Evolutionary conservation across 1,140 invertebrate species (phyloP).

Genomic region (Brachionus koreanus): DNA sequence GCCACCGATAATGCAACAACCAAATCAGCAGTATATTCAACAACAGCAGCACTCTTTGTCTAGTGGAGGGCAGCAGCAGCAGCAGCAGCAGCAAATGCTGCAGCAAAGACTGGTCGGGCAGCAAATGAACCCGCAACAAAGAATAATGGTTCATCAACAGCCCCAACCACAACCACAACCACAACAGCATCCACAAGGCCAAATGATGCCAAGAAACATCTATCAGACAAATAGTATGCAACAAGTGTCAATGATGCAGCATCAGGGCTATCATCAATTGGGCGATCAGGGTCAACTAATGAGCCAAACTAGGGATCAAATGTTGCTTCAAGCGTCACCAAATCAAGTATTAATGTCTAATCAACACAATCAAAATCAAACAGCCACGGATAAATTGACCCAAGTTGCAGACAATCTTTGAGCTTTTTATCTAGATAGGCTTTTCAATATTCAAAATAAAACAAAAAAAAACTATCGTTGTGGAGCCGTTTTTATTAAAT

Average conservation of each 20-base stretch:
- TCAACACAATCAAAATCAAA: slow-evolving; percentile 40
- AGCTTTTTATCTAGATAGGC: not conserved
- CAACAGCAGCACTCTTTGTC: slow-evolving; percentile 1
- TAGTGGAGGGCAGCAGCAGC: not conserved
- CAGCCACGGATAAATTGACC: slow-evolving; percentile 19
- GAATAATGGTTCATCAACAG: not conserved
- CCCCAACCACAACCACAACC: not conserved
- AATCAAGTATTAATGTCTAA: slow-evolving; percentile 6
- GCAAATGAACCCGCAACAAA: not conserved
- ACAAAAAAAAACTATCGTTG: not conserved
- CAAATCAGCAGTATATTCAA: not conserved
- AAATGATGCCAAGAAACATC: not conserved
- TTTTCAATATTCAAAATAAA: not conserved
- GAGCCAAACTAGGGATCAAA: slow-evolving; percentile 41
- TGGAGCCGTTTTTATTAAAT: not conserved
- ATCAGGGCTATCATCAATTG: slow-evolving; percentile 25
- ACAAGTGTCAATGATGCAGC: not conserved
- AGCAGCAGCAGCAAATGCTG: not conserved
- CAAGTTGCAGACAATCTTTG: slow-evolving; percentile 41
- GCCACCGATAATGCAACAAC: not conserved
- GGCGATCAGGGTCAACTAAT: not conserved
- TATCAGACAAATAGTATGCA: not conserved
- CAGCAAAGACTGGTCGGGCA: not conserved
- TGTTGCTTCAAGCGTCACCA: slow-evolving; percentile 24
- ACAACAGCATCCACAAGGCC: not conserved